Evolutionary conservation across 2,797 vertebrate genomes (phyloP).

Genomic region (Hoplostethus mediterraneus): DNA sequence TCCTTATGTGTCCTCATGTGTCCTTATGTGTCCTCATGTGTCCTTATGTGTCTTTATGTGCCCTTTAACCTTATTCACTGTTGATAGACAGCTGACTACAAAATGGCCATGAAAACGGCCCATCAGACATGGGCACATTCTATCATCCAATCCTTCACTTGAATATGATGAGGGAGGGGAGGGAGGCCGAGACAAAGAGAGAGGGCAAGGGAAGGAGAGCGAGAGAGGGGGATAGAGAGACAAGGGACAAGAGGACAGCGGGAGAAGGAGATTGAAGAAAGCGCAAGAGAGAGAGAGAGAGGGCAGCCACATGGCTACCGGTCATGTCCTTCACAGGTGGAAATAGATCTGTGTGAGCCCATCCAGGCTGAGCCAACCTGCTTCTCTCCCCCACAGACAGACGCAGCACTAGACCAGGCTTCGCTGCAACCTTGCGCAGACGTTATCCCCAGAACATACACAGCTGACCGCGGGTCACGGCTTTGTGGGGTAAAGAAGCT

Average conservation of each 20-base stretch:
- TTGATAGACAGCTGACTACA: constrained; percentile 55
- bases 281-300: constrained; percentile 40
- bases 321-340: constrained; percentile 74
- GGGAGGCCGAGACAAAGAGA: constrained; percentile 51
- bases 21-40: background rate
- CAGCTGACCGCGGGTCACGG: constrained; percentile 75
- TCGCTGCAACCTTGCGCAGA: constrained; percentile 48
- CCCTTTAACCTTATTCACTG: constrained; percentile 36
- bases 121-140: constrained; percentile 60
- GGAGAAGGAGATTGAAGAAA: constrained; percentile 50
- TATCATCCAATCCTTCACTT: constrained; percentile 75
- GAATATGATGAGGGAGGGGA: constrained; percentile 71
- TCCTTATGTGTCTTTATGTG: background rate
- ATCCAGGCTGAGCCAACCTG: constrained; percentile 64
- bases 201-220: constrained; percentile 20
- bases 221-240: constrained; percentile 21
- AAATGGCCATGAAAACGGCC: constrained; percentile 59
- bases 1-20: constrained; percentile 12
- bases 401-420: constrained; percentile 46
- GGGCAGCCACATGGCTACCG: constrained; percentile 66
- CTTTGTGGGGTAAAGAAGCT: constrained; percentile 78
- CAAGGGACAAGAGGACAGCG: constrained; percentile 32
- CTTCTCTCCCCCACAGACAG: constrained; percentile 38
- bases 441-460: constrained; percentile 65
- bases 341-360: constrained; percentile 75